Conservation (phyloP, 2,113 vertebrate species). For the Phaethon lepturus region DNA sequence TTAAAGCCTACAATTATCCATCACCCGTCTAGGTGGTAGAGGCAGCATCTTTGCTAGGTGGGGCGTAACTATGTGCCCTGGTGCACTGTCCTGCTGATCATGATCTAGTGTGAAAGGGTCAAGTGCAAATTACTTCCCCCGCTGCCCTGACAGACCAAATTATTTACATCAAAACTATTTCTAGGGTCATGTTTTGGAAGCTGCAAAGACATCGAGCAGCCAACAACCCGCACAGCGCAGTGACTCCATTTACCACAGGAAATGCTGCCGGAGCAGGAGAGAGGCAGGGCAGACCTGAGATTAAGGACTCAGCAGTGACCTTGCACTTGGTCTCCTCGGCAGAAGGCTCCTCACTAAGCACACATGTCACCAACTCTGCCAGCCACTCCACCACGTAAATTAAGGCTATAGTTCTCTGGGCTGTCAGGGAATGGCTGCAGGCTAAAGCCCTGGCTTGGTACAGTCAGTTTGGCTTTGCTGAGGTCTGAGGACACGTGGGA, state of each 20-base stretch:
- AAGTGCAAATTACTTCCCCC: rapidly evolving
- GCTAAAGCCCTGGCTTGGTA: not conserved
- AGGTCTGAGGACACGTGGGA: not conserved
- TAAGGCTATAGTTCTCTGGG: not conserved
- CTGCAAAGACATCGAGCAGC: not conserved
- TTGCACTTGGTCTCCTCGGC: not conserved
- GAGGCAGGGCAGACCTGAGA: not conserved
- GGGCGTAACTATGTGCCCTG: not conserved
- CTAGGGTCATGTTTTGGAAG: not conserved
- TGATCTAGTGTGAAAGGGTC: not conserved
- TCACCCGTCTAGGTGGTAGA: not conserved
- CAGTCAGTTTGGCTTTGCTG: not conserved
- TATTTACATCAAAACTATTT: not conserved
- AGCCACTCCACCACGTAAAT: not conserved
- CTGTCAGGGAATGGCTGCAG: not conserved
- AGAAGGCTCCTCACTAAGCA: not conserved
- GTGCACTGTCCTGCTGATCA: rapidly evolving
- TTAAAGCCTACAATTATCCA: not conserved
- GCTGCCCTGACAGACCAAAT: not conserved
- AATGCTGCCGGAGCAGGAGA: not conserved
- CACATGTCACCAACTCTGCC: not conserved
- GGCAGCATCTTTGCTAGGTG: not conserved
- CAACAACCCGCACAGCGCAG: rapidly evolving
- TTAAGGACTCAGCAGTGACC: not conserved
- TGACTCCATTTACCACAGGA: not conserved